A percentile compares a stretch with the other conserved stretches of the same genome.
These are phyloP conservation scores for Oscheius myriophilus DNA, from an alignment of 2,888 invertebrate species.

Conservation along the genomic window DNA sequence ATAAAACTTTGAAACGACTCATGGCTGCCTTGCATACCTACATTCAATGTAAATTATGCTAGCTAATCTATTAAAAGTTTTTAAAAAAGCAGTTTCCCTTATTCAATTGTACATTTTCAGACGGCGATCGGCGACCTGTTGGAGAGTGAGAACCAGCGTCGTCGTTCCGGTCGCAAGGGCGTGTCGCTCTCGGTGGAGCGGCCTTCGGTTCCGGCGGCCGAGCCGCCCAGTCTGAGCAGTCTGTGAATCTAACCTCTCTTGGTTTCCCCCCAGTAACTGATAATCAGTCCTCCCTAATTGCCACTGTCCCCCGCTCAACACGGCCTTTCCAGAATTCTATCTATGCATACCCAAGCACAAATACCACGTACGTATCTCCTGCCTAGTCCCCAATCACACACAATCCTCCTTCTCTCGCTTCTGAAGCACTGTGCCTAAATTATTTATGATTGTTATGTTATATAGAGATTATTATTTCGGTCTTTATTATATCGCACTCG, in stretches of 20 bases:
- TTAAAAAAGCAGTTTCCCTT: too few relatives aligned
- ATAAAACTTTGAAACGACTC: too few relatives aligned
- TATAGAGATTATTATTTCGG: too few relatives aligned
- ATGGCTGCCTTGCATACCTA: too few relatives aligned
- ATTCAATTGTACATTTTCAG: too few relatives aligned
- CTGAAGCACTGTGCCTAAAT: slow-evolving; percentile 24
- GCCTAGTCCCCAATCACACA: slow-evolving; percentile 25
- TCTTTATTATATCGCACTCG: neutral
- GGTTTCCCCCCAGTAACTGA: slow-evolving; percentile 28
- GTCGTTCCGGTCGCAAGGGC: slow-evolving; percentile 27
- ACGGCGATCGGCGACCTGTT: slow-evolving; percentile 30
- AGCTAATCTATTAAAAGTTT: too few relatives aligned
- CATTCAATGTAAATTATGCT: too few relatives aligned
- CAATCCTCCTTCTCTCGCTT: slow-evolving; percentile 19
- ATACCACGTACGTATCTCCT: neutral
- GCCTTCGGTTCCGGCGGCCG: slow-evolving; percentile 9
- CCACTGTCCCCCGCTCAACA: slow-evolving; percentile 18
- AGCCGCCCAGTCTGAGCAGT: slow-evolving; percentile 30
- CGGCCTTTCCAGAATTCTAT: slow-evolving; percentile 11
- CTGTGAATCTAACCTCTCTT: slow-evolving; percentile 7
- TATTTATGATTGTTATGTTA: slow-evolving; percentile 6
- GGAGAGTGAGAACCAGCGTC: slow-evolving; percentile 27
- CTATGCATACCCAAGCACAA: too few relatives aligned
- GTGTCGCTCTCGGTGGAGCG: slow-evolving; percentile 30
- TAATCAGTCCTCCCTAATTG: slow-evolving; percentile 28